Conservation (phyloP, 2,113 vertebrate genomes). For the Barbus barbus region DNA sequence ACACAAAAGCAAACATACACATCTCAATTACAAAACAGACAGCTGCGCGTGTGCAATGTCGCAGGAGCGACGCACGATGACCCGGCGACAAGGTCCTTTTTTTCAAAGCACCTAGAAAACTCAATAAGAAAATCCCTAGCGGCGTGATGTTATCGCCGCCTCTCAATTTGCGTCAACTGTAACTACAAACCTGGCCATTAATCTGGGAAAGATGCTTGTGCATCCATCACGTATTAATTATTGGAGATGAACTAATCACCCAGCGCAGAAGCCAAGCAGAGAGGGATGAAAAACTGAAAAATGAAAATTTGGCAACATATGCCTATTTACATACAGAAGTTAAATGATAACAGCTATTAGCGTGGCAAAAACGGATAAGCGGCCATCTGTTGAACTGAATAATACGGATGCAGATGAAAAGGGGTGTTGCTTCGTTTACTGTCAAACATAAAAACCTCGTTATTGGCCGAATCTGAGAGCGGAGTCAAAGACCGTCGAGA, state of each 20-base stretch:
- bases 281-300: constrained; percentile 48
- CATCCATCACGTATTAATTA: constrained; percentile 60
- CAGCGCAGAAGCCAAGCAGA: constrained; percentile 43
- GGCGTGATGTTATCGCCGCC: constrained; percentile 40
- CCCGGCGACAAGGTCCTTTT: constrained; percentile 47
- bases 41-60: constrained; percentile 82
- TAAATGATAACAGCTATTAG: constrained; percentile 55
- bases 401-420: constrained; percentile 39
- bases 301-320: constrained; percentile 53
- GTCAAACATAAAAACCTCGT: constrained; percentile 45
- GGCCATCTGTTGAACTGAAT: constrained; percentile 57
- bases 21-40: constrained; percentile 98
- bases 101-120: constrained; percentile 27
- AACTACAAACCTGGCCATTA: constrained; percentile 26
- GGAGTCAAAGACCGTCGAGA: constrained; percentile 43
- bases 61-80: constrained; percentile 10
- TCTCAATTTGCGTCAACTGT: constrained; percentile 43
- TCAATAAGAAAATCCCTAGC: constrained; percentile 46
- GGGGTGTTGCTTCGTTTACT: constrained; percentile 45
- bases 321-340: constrained; percentile 56
- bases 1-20: constrained; percentile 90
- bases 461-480: constrained; percentile 45
- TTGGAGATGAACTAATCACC: constrained; percentile 57
- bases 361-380: constrained; percentile 24
- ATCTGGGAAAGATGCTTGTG: constrained; percentile 43